Evolutionary conservation across 2,797 vertebrate genomes (phyloP).

Genomic region (Phoxinus dragarum): DNA sequence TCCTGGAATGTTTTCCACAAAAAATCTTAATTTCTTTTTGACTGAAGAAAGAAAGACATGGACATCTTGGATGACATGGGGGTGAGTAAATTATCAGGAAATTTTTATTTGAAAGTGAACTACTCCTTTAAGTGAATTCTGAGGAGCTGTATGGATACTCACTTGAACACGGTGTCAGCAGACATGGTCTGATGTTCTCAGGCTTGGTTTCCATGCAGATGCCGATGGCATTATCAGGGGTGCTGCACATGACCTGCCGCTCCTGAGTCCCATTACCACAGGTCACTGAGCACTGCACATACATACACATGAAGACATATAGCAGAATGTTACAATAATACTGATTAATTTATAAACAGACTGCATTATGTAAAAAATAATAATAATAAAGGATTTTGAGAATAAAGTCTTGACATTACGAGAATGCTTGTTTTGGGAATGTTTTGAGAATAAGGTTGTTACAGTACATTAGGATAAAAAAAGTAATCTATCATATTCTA

Average conservation of each 20-base stretch:
- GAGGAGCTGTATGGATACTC: conserved; percentile 58
- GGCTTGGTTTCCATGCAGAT: conserved; percentile 83
- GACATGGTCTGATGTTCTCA: conserved; percentile 80
- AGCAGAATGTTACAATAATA: not conserved
- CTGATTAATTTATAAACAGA: not conserved
- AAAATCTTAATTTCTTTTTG: too few relatives aligned
- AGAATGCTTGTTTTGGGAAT: not conserved
- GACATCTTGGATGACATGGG: too few relatives aligned
- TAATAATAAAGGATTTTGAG: not conserved
- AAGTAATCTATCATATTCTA: not conserved
- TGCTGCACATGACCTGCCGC: conserved; percentile 87
- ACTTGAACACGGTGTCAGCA: conserved; percentile 83
- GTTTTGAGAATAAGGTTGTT: conserved; percentile 3
- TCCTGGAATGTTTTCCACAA: too few relatives aligned
- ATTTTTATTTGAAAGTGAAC: too few relatives aligned
- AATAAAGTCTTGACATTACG: not conserved
- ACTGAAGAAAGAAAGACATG: too few relatives aligned
- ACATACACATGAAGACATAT: conserved; percentile 2
- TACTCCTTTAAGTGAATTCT: not conserved
- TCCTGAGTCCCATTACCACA: conserved; percentile 92
- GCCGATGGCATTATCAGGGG: conserved; percentile 76
- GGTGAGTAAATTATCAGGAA: too few relatives aligned
- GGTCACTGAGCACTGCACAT: conserved; percentile 86
- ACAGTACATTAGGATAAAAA: not conserved
- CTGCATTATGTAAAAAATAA: not conserved